phyloP scores from a whole-genome alignment of 2,113 vertebrate genomes.

The Coptodon rendalli region DNA sequence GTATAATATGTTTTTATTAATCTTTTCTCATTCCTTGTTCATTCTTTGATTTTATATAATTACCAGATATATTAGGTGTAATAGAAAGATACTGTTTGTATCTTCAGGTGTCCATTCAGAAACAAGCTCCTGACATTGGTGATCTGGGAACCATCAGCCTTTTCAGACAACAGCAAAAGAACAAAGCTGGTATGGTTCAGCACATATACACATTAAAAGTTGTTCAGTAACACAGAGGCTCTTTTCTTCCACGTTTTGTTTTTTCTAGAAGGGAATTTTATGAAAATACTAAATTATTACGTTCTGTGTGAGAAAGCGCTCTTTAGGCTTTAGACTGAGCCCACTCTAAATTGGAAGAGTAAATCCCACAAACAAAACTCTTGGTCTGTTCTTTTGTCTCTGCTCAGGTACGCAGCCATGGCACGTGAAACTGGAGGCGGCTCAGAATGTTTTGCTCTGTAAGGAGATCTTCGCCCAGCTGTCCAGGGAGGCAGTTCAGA shows the following conservation, averaged over 20 bases:
- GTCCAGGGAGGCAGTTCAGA: slow-evolving; percentile 95
- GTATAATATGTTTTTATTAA: not conserved
- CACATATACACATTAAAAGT: not conserved
- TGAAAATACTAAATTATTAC: not conserved
- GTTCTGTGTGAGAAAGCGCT: accelerated
- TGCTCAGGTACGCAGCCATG: slow-evolving; percentile 83
- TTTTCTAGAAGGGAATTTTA: not conserved
- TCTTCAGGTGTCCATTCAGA: slow-evolving; percentile 93
- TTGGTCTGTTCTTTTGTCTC: not conserved
- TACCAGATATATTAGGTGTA: not conserved
- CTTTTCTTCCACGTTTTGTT: not conserved
- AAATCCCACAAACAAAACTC: not conserved
- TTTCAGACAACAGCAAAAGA: slow-evolving; percentile 84
- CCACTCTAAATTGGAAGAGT: not conserved
- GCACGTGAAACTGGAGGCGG: slow-evolving; percentile 91
- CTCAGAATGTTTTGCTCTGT: slow-evolving; percentile 93
- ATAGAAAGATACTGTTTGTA: not conserved
- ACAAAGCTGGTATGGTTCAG: slow-evolving; percentile 78
- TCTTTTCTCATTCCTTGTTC: not conserved
- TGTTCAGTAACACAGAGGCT: not conserved
- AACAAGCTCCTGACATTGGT: slow-evolving; percentile 93
- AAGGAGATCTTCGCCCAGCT: slow-evolving; percentile 98
- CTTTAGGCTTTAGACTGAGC: not conserved
- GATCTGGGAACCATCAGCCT: slow-evolving; percentile 92
- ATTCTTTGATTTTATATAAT: not conserved